phyloP scores from a whole-genome alignment of 1,140 invertebrate species.

The Atta colombica region DNA sequence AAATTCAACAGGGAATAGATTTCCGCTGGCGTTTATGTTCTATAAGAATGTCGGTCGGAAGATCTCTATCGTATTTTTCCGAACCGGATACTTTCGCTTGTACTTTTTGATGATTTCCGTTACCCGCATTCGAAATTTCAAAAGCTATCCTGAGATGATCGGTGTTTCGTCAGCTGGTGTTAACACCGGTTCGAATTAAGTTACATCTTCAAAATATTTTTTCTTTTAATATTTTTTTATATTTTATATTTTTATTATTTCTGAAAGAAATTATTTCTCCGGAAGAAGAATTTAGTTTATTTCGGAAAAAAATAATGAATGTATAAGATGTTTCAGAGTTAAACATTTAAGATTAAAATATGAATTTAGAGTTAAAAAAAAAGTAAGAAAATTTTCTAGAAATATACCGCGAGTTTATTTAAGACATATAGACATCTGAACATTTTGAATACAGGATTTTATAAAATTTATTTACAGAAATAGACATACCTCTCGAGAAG shows the following conservation, averaged over 20 bases:
- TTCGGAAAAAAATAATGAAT: neutral
- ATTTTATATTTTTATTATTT: neutral
- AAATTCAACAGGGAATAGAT: conserved; percentile 35
- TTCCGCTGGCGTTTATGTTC: conserved; percentile 1
- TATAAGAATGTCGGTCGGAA: conserved; percentile 22
- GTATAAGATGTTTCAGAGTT: neutral
- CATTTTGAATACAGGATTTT: neutral
- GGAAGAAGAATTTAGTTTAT: neutral
- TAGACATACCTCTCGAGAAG: neutral
- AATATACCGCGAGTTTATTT: neutral
- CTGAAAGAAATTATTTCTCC: no score
- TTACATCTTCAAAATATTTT: neutral
- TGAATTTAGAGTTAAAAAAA: neutral
- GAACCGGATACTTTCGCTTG: conserved; percentile 29
- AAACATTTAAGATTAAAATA: neutral
- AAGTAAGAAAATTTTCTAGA: neutral
- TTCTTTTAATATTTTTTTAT: neutral
- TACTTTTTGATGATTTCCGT: neutral
- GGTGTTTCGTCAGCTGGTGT: neutral
- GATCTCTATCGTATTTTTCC: conserved; percentile 35
- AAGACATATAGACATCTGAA: neutral
- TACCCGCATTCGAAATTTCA: conserved; percentile 24
- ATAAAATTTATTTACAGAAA: neutral
- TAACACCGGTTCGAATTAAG: neutral
- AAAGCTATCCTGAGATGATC: neutral